Evolutionary conservation across 2,113 vertebrate genomes (phyloP), one percentile per base, ranked within the genome.

Genomic region (Oxygymnocypris stewartii): DNA sequence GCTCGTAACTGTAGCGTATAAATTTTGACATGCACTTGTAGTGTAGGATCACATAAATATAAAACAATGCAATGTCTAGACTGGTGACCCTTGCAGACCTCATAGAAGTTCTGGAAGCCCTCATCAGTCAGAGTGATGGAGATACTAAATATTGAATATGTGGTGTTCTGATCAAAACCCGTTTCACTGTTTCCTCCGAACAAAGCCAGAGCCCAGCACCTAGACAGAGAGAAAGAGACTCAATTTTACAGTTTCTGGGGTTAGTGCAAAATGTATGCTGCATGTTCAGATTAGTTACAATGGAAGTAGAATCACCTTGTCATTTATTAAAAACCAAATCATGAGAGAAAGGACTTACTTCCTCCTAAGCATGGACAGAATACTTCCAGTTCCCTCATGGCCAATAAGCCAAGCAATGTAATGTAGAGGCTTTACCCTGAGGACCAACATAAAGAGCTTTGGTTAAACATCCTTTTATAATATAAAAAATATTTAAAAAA

Each of bases 401-500:
- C 97, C 98, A 78, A 99, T 97, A 92, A 99, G 91, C 97, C 97
- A 99, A 78, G 97, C 97, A 89, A 99, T 97, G 90, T 98, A 99
- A 91, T 98, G 97, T 88, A 99, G 96, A 79, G 98, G 98, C 84
- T 99, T 99, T 92, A 98, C 97, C 89, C 98, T 99, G 90, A 71
- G 44, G 31, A 59, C 16, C 10, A 18, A 51, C 20, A 51, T 10
- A 42, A 37, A 74, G 4, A 59, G 47, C 10, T 42, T 42, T 57
- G 1, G 0, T 1, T 57, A 84, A 35, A 4, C 11, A 12, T 65
- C 14, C 28, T 25, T 23, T 47, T 20, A 47, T 79, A 6, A n/a
- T n/a, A n/a, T n/a, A n/a, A n/a, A n/a, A n/a, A n/a, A n/a, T n/a
- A n/a, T n/a, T n/a, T n/a, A 35, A 14, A 20, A 54, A 54, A 23